Base-by-base conservation (phyloP, 2,888 invertebrate species). In the Ferrisia virgata region DNA sequence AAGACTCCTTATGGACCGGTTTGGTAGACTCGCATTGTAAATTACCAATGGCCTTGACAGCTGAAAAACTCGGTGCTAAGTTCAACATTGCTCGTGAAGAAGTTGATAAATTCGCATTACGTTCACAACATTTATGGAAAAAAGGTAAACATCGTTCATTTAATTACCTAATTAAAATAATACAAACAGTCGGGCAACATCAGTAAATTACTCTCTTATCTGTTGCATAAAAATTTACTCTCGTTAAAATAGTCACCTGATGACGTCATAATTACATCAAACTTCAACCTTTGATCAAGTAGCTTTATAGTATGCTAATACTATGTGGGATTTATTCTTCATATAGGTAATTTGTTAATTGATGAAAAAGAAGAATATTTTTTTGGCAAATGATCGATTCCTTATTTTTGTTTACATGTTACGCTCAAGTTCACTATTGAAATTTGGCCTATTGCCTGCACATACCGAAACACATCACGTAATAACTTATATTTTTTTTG, bases 1-100 rank as follows among this genome's bases (percentile, higher is more conserved):
- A 98, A 89, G 98, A 99, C 89, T 91, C 93, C 0, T 89, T 99
- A 15, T 98, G 98, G 98, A 90, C 93, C 0, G 93, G 95, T 2
- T 91, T 99, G 1, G 93, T 95, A 0, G 99, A 99, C 88, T 91
- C 93, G 0, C 93, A 95, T 89, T 96, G 96, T 88, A 95, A 96
- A 86, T 90, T 96, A 43, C 96, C 98, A 0, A 99, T 99, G 99
- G 98, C 96, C 1, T 89, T 97, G 88, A 99, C 99, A 0, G 97
- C 97, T 0, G 97, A 97, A 90, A 97, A 97, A 88, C 91, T 98
- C 78, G 97, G 96, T 0, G 95, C 93, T 85, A 93, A 97, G 88
- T 96, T 93, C 88, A 93, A 93, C 79, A 90, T 98, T 79, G 92
- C 93, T 1, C 91, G 95, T 85, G 93, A 94, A 86, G 94, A 96